phyloP scores from a whole-genome alignment of 2,888 invertebrate genomes.

The Adelognathus sp. region DNA sequence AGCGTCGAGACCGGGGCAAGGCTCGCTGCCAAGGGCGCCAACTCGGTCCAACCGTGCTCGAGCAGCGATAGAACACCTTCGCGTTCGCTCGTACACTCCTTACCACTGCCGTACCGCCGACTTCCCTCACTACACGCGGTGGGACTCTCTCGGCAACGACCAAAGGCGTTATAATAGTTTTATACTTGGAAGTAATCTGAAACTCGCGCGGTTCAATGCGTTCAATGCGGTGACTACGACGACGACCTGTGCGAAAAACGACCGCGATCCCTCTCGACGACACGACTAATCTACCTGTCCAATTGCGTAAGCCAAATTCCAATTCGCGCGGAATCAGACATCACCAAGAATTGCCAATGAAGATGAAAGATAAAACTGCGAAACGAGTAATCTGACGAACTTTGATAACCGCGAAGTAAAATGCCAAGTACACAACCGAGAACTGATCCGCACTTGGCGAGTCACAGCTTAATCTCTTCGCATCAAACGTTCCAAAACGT shows the following conservation, averaged over 20 bases:
- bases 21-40: slow-evolving; percentile 73
- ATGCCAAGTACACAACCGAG: background rate
- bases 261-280: background rate
- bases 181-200: slow-evolving; percentile 12
- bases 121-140: slow-evolving; percentile 21
- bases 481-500: too few relatives aligned
- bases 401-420: background rate
- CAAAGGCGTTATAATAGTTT: slow-evolving; percentile 24
- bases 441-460: too few relatives aligned
- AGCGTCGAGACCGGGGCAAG: slow-evolving; percentile 65
- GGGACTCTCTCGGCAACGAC: slow-evolving; percentile 16
- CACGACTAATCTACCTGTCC: background rate
- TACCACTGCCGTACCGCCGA: slow-evolving; percentile 30
- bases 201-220: background rate
- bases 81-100: slow-evolving; percentile 38
- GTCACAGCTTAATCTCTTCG: too few relatives aligned
- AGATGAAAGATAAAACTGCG: background rate
- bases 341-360: background rate
- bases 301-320: background rate
- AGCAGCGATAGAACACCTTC: slow-evolving; percentile 31
- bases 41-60: slow-evolving; percentile 62
- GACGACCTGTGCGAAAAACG: slow-evolving; percentile 2
- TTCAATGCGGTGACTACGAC: background rate
- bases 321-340: background rate
- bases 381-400: background rate